Percentiles rank a stretch among this genome's conserved stretches.
Evolutionary conservation across 2,888 invertebrate species (phyloP).

Genomic region (Diachrysia chrysitis): DNA sequence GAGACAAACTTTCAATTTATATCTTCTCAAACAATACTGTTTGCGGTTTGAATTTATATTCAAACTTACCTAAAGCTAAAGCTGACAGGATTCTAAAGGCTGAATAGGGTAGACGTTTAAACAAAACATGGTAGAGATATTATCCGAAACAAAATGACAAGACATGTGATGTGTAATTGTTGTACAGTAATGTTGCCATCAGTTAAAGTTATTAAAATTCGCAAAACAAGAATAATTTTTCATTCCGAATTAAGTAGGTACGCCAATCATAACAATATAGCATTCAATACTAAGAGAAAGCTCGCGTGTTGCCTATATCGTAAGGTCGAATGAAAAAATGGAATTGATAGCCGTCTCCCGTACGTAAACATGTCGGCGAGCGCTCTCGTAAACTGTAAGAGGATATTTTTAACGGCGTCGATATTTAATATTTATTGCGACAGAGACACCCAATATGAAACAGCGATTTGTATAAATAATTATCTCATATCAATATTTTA

Average conservation of each 20-base stretch:
- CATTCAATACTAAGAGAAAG: conserved; percentile 72
- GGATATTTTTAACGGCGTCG: conserved; percentile 88
- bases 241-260: conserved; percentile 33
- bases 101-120: not conserved
- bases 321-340: conserved; percentile 79
- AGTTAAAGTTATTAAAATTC: conserved; percentile 29
- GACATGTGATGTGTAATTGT: not conserved
- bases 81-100: conserved; percentile 14
- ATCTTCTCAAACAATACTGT: conserved; percentile 53
- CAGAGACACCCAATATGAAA: conserved; percentile 87
- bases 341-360: conserved; percentile 83
- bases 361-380: conserved; percentile 85
- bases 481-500: conserved; percentile 69
- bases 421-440: conserved; percentile 89
- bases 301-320: conserved; percentile 66
- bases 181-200: not conserved
- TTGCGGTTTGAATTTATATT: conserved; percentile 48
- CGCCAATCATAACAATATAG: conserved; percentile 61
- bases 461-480: conserved; percentile 84
- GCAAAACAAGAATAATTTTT: conserved; percentile 29
- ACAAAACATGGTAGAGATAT: not conserved
- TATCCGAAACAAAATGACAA: not conserved
- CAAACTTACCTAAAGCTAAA: conserved; percentile 36
- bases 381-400: conserved; percentile 88
- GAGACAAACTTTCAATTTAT: conserved; percentile 49